Evolutionary conservation across 2,113 vertebrate species (phyloP).

Genomic region (Brachypodius melanocephalos): DNA sequence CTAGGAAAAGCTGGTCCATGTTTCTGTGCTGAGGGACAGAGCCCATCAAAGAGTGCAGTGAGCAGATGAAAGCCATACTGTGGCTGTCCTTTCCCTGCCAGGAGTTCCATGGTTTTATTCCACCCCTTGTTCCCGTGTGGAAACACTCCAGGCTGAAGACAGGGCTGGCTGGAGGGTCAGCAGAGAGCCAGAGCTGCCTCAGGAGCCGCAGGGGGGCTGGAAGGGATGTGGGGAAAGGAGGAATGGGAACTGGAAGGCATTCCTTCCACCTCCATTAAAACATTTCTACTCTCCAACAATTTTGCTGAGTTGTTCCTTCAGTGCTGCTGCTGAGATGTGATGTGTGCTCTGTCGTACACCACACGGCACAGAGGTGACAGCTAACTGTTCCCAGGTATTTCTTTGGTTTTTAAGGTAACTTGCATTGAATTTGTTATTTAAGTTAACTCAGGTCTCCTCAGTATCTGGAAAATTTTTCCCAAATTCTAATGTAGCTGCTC

Average conservation of each 20-base stretch:
- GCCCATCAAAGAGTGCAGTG: not conserved
- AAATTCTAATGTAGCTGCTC: not conserved
- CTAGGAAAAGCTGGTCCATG: not conserved
- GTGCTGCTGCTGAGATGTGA: fast-evolving
- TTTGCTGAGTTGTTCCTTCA: not conserved
- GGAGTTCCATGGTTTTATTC: not conserved
- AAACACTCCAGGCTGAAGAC: not conserved
- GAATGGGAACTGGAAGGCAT: not conserved
- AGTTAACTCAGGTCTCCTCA: not conserved
- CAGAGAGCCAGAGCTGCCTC: not conserved
- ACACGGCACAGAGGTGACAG: not conserved
- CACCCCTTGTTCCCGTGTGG: not conserved
- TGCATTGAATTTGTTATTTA: not conserved
- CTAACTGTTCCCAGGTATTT: not conserved
- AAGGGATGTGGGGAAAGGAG: not conserved
- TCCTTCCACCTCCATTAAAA: not conserved
- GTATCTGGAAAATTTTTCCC: not conserved
- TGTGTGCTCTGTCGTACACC: fast-evolving
- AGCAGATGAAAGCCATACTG: not conserved
- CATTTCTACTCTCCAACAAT: not conserved
- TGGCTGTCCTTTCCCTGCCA: not conserved
- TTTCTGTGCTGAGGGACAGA: not conserved
- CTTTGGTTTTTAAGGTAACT: not conserved
- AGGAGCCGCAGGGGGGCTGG: not conserved
- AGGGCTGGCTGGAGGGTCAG: fast-evolving